A percentile compares a stretch with the other conserved stretches of the same genome.
Evolutionary conservation across 2,113 vertebrate species (phyloP).

Genomic region (Cinclus cinclus): DNA sequence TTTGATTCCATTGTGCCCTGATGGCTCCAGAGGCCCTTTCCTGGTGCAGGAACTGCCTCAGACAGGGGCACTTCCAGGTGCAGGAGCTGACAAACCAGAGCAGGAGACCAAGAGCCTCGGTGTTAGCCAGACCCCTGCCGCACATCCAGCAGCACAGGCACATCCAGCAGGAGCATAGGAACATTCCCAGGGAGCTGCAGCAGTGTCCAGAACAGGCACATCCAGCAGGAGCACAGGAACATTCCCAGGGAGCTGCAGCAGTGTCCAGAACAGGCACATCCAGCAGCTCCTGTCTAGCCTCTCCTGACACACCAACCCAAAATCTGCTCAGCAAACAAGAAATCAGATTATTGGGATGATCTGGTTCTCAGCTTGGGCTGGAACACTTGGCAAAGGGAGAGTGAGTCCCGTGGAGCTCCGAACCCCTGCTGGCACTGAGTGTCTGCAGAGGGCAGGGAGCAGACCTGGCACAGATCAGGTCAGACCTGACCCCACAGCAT

Average conservation of each 20-base stretch:
- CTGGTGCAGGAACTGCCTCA: not conserved
- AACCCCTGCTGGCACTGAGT: accelerated
- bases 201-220: too few relatives aligned
- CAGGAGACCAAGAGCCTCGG: accelerated
- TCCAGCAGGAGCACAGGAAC: accelerated
- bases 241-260: too few relatives aligned
- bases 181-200: too few relatives aligned
- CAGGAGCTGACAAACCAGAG: too few relatives aligned
- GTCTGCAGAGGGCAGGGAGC: not conserved
- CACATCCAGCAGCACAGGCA: not conserved
- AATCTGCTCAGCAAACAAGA: not conserved
- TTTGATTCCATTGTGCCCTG: not conserved
- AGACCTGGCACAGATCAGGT: accelerated
- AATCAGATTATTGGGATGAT: accelerated
- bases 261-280: accelerated
- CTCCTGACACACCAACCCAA: not conserved
- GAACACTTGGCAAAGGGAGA: not conserved
- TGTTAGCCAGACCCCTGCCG: accelerated
- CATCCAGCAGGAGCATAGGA: too few relatives aligned
- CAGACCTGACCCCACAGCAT: accelerated
- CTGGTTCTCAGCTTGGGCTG: not conserved
- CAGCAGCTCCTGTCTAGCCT: accelerated
- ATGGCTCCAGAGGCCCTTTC: not conserved
- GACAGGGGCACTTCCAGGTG: too few relatives aligned
- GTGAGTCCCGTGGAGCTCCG: accelerated